These are phyloP conservation scores for Tetramorium parvispinum DNA, from an alignment of 1,140 invertebrate species.

Conservation along the genomic window DNA sequence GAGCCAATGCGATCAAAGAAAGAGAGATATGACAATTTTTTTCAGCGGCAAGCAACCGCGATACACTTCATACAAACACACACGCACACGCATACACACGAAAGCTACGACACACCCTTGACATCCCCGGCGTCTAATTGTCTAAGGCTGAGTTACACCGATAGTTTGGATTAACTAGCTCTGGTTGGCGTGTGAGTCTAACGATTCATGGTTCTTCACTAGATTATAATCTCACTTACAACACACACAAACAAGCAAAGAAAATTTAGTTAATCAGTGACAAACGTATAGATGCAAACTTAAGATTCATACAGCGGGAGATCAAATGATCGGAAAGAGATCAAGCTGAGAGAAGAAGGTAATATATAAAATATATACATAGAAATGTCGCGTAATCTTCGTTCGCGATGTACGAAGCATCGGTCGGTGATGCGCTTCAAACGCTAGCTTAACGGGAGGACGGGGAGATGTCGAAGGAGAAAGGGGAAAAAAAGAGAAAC, in stretches of 20 bases:
- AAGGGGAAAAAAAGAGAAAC: not conserved
- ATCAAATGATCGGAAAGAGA: conserved; percentile 40
- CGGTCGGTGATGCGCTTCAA: conserved; percentile 58
- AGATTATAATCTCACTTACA: conserved; percentile 24
- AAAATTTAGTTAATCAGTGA: conserved; percentile 47
- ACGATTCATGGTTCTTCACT: conserved; percentile 38
- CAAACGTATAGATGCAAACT: conserved; percentile 38
- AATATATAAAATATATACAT: conserved; percentile 59
- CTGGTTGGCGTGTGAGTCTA: conserved; percentile 32
- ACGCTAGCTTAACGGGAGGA: conserved; percentile 41
- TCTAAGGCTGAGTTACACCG: conserved; percentile 56
- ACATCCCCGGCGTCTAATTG: conserved; percentile 55
- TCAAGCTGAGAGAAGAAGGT: conserved; percentile 32
- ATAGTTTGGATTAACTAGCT: conserved; percentile 41
- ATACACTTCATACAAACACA: conserved; percentile 16
- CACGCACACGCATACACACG: not conserved
- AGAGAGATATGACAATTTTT: conserved; percentile 42
- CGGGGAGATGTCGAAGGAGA: not conserved
- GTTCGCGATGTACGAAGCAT: conserved; percentile 69
- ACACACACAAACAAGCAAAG: not conserved
- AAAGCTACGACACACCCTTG: conserved; percentile 1
- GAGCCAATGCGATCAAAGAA: conserved; percentile 55
- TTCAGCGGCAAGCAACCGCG: conserved; percentile 14
- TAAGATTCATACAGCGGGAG: conserved; percentile 51
- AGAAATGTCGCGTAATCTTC: conserved; percentile 64